Conservation (phyloP, 2,888 invertebrate genomes). For the Encarsia formosa region DNA sequence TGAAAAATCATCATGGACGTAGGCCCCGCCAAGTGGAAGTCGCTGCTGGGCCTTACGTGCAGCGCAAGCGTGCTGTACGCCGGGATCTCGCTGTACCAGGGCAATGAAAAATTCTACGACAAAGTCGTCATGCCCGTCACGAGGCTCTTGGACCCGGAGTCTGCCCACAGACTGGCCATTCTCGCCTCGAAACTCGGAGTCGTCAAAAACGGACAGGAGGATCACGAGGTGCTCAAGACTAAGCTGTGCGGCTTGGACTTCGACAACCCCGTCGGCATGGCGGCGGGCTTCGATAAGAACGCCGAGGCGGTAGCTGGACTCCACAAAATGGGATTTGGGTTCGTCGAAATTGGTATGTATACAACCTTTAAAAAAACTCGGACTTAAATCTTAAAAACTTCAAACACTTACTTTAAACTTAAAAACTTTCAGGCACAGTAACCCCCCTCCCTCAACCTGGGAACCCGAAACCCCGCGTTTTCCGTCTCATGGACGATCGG, state of each 20-base stretch:
- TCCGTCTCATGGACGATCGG: constrained; percentile 76
- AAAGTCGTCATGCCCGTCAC: constrained; percentile 68
- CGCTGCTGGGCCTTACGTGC: constrained; percentile 61
- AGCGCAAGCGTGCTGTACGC: constrained; percentile 66
- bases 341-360: constrained; percentile 85
- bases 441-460: constrained; percentile 92
- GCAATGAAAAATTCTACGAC: constrained; percentile 75
- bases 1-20: too few relatives aligned
- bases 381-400: too few relatives aligned
- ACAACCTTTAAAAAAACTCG: too few relatives aligned
- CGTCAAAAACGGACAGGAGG: constrained; percentile 60
- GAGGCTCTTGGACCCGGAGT: constrained; percentile 73
- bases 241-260: constrained; percentile 69
- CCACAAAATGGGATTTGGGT: constrained; percentile 83
- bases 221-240: constrained; percentile 64
- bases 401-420: too few relatives aligned
- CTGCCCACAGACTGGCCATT: constrained; percentile 76
- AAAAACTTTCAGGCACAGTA: constrained; percentile 62
- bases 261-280: constrained; percentile 91
- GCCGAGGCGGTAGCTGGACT: constrained; percentile 85
- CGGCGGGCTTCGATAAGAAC: constrained; percentile 98
- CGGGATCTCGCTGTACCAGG: constrained; percentile 66
- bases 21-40: too few relatives aligned
- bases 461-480: constrained; percentile 89
- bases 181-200: constrained; percentile 72